phyloP scores from a whole-genome alignment of 2,888 invertebrate species.

The Steinernema scapterisci region DNA sequence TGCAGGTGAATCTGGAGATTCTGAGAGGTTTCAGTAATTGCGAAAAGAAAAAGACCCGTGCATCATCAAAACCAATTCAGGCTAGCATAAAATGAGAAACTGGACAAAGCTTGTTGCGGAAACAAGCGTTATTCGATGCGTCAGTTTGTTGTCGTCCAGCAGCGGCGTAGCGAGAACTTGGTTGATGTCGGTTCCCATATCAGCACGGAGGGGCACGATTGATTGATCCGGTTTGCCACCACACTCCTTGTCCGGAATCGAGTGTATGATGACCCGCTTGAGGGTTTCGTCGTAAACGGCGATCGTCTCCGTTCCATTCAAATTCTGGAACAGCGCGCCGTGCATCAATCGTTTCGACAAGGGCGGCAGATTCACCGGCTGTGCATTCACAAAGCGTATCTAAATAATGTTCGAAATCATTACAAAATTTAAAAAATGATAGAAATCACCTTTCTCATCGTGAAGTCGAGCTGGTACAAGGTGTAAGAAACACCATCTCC shows the following conservation, averaged over 20 bases:
- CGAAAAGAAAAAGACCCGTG: not conserved
- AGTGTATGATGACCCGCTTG: no score
- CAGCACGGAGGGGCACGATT: no score
- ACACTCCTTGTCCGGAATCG: no score
- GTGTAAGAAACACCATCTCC: no score
- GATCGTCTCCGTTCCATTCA: not conserved
- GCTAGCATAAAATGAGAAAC: conserved; percentile 3
- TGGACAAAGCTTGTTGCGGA: not conserved
- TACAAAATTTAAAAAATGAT: not conserved
- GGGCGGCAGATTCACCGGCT: not conserved
- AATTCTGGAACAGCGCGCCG: conserved; percentile 13
- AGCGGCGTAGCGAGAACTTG: not conserved
- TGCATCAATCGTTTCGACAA: conserved; percentile 5
- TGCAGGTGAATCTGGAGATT: no score
- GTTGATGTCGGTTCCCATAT: not conserved
- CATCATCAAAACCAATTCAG: not conserved
- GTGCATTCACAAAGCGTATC: not conserved
- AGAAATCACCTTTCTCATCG: not conserved
- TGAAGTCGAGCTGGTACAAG: no score
- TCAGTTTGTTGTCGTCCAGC: not conserved
- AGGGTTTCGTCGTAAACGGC: not conserved
- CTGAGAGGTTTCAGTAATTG: no score
- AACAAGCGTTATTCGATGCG: not conserved
- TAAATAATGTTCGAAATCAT: not conserved
- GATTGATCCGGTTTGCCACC: no score